Evolutionary conservation across 2,888 invertebrate genomes (phyloP).

Genomic region (Folsomia candida): DNA sequence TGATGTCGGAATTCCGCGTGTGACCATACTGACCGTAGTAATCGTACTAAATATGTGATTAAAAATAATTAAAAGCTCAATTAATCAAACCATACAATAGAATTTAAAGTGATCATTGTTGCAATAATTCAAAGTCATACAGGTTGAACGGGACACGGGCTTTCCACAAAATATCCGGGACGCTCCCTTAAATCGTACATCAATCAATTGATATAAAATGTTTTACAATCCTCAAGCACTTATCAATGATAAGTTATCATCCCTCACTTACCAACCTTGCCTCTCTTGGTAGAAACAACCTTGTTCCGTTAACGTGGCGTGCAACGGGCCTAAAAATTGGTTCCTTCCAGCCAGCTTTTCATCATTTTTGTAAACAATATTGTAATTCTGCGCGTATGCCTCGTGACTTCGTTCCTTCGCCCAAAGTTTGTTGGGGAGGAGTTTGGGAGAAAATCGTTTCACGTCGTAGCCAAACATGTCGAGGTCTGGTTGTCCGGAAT

Average conservation of each 20-base stretch:
- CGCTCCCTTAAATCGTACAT: conserved; percentile 73
- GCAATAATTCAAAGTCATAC: too few species aligned
- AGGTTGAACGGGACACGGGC: conserved; percentile 63
- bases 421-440: conserved; percentile 72
- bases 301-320: conserved; percentile 66
- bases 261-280: conserved; percentile 60
- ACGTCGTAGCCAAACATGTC: conserved; percentile 69
- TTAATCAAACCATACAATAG: too few species aligned
- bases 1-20: conserved; percentile 63
- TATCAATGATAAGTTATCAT: too few species aligned
- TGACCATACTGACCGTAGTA: conserved; percentile 80
- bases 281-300: conserved; percentile 87
- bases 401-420: conserved; percentile 80
- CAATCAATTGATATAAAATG: not conserved
- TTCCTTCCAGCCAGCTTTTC: conserved; percentile 78
- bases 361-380: conserved; percentile 77
- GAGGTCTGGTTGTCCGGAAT: conserved; percentile 74
- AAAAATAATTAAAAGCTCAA: too few species aligned
- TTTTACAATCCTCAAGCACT: too few species aligned
- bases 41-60: too few species aligned
- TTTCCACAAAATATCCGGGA: conserved; percentile 71
- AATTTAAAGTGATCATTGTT: too few species aligned
- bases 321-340: conserved; percentile 66
- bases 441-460: conserved; percentile 69
- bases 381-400: conserved; percentile 83